phyloP scores from a whole-genome alignment of 2,797 vertebrate genomes.

The Arrhamphus sclerolepis region DNA sequence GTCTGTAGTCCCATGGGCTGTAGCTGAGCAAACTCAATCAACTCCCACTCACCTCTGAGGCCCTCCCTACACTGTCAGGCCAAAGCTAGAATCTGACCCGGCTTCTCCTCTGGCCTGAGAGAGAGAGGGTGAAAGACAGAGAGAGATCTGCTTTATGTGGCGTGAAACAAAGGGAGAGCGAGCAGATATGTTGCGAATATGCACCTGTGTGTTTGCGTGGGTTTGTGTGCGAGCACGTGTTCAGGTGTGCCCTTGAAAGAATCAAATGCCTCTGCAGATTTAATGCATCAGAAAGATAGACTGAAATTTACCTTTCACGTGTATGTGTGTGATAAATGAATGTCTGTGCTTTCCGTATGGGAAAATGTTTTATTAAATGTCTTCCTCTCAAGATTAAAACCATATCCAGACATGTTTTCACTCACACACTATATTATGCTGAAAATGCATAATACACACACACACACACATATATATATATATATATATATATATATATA shows the following conservation, averaged over 20 bases:
- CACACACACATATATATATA: too few relatives aligned
- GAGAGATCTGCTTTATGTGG: slow-evolving; percentile 8
- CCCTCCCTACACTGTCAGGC: slow-evolving; percentile 61
- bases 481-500: too few relatives aligned
- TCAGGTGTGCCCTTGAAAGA: slow-evolving; percentile 73
- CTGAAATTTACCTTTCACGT: slow-evolving; percentile 36
- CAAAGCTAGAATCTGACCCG: slow-evolving; percentile 57
- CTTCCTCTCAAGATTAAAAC: not conserved
- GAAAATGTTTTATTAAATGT: not conserved
- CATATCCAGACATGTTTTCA: too few relatives aligned
- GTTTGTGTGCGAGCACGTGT: slow-evolving; percentile 68
- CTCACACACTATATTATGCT: too few relatives aligned
- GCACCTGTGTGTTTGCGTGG: slow-evolving; percentile 55
- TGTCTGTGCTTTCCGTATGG: not conserved
- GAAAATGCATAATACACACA: too few relatives aligned
- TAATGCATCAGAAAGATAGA: slow-evolving; percentile 47
- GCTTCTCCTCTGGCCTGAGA: slow-evolving; percentile 50
- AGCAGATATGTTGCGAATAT: slow-evolving; percentile 2
- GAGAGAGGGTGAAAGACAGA: slow-evolving; percentile 13
- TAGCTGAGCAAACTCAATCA: slow-evolving; percentile 81
- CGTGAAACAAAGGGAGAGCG: not conserved
- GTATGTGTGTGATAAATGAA: slow-evolving; percentile 3
- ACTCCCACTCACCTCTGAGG: slow-evolving; percentile 78
- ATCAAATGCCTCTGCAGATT: slow-evolving; percentile 69
- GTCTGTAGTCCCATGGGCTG: slow-evolving; percentile 75